Evolutionary conservation across 2,797 vertebrate genomes (phyloP), one percentile per base, ranked within the genome.

Genomic region (Pangasius krempfi): DNA sequence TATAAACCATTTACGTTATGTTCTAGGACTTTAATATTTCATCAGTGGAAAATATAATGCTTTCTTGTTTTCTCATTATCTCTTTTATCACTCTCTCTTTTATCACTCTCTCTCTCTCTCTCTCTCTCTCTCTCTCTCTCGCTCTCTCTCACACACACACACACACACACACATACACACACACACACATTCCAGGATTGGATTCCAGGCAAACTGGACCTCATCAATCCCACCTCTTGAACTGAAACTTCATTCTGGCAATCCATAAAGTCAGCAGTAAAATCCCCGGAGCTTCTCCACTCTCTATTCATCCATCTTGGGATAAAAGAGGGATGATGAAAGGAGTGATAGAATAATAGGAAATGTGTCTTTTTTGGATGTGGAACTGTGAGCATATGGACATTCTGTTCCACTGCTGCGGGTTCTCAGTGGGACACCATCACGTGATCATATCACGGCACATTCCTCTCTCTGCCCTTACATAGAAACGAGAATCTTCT

Each of bases 221-320:
- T 52, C 73, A 89, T 80, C 64, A 82, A 81, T 82, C 88, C 75
- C 18, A 37, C 62, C 20, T 82, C 86, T 50, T 72, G 56, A 82
- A 62, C 44, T 10, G 75, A 62, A n/a, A 33, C 50, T 79, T n/a
- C 16, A 33, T 56, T 33, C 64, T 76, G 40, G 40, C 84, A 86
- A 78, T 10, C 52, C 81, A 85, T 87, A 73, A 88, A 88, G 64
- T 86, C 86, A 9, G 20, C 85, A 56, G 5, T 84, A 87, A 87
- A 87, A 52, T 14, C 85, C 60, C 12, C 25, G 4, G 47, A 85
- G n/a, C 16, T 81, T 60, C 79, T 60, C 2, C 33, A 82, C 58
- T 30, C 54, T 60, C n/a, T 25, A 13, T 78, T 60, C 56, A 40
- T 60, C 20, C 25, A 47, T 87, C 50, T 22, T 33, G 33, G 78